Base-by-base conservation (phyloP, 1,140 invertebrate genomes). In the Drosophila ananassae region DNA sequence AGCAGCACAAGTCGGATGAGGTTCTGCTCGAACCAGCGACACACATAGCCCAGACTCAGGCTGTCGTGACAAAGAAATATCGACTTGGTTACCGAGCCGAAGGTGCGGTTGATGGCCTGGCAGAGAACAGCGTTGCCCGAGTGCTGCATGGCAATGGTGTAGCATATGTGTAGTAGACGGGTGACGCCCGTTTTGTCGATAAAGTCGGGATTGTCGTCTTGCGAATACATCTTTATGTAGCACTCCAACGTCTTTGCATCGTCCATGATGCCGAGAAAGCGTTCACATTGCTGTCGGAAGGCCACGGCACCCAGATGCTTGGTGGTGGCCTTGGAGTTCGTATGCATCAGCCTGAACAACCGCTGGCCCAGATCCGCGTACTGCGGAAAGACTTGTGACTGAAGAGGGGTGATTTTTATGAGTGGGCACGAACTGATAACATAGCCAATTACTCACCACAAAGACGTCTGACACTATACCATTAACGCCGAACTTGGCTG, bases 11-110 rank as follows among this genome's bases (percentile, higher is more conserved):
- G 92, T 47, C 96, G 93, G 21, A 96, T 95, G 74, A 95, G 95
- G 92, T 97, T 95, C 69, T 95, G 93, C 69, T 94, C 94, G 12
- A 97, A 93, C 96, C 96, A 98, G 89, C 96, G 96, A 32, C 94
- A 94, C 24, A 97, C 94, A 82, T 94, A 97, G 69, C 94, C 94
- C 0, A 94, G 92, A 25, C 96, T 96, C 63, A 97, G 93, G 41
- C 92, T 93, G 47, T 95, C 93, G 92, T 97, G 97, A 22, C 94
- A 94, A 89, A 97, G 96, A 92, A 97, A 97, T 90, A 96, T 96
- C 21, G 95, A 95, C 63, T 94, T 94, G 46, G 96, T 93, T 28
- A 96, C 95, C 5, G 96, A 94, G 37, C 94, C 92, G 30, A 97
- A 92, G 1, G 95, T 96, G 63, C 94, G 94, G 66, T 95, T 94